Conservation (phyloP, 30 jellyfish, hydroid and myxozoan species). For the Hydra vulgaris region DNA sequence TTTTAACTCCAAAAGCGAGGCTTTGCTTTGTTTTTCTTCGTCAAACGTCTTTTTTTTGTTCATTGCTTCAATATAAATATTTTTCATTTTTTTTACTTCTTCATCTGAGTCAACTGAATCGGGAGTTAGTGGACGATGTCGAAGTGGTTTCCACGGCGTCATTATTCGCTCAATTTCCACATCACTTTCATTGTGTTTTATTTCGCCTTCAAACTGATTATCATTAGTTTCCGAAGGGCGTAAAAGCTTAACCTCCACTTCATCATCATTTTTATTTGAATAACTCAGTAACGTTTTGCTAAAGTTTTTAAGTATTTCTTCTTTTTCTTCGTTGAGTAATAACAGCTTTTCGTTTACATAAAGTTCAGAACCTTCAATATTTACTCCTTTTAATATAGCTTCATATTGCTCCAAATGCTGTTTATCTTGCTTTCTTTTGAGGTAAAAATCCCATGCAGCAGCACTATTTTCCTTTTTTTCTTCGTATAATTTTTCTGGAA, state of each 20-base stretch:
- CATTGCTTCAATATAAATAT: neutral
- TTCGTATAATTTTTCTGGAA: neutral
- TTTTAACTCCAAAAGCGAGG: neutral
- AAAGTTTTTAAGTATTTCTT: conserved; percentile 1
- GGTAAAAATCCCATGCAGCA: conserved; percentile 31
- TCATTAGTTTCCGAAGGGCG: neutral
- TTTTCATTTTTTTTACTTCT: conserved; percentile 23
- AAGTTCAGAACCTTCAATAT: neutral
- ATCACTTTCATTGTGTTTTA: neutral
- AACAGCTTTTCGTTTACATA: neutral
- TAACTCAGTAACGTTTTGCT: neutral
- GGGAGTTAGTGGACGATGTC: conserved; percentile 31
- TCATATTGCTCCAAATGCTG: neutral
- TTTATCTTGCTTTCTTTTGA: neutral
- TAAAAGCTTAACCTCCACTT: neutral
- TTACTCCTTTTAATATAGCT: neutral
- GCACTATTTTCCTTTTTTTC: conserved; percentile 1
- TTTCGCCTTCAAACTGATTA: neutral
- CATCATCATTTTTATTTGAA: neutral
- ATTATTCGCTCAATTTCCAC: neutral
- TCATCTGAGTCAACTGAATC: conserved; percentile 37
- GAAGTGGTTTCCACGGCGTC: conserved; percentile 28
- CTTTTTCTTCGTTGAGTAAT: conserved; percentile 7
- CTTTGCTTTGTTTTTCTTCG: neutral
- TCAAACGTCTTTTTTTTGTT: neutral